Base-by-base conservation (phyloP, 2,113 vertebrate species). In the Aythya baeri region DNA sequence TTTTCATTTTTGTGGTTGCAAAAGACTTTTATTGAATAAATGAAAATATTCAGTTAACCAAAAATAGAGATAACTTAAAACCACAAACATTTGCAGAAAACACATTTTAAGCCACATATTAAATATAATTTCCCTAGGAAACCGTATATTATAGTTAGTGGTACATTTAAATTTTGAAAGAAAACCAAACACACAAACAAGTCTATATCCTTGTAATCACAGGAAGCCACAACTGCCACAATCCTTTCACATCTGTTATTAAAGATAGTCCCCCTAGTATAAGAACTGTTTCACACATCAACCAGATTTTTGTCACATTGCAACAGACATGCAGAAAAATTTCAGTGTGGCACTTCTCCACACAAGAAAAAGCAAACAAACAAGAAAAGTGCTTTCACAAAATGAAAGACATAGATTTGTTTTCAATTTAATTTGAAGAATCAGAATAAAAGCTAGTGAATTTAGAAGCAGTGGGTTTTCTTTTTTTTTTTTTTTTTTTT, bases 171-270 rank as follows among this genome's bases (percentile, higher is more conserved):
- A 91, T 59, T 86, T 92, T 79, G 91, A 95, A 94, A 94, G 76
- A 86, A 97, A 98, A 96, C 59, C 86, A 96, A 97, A 96, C 18
- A 94, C 3, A 9, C 52, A 80, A 68, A 92, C n/a, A 94, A 63
- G 7, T 65, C 91, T 72, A 63, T 44, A 59, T 23, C 44, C 41
- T 52, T 95, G 17, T 86, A 96, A 95, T 94, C 36, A 93, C 55
- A 92, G 93, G 62, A 98, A 97, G 32, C 91, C 93, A 97, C 84
- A 95, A 85, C 18, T 44, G 95, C 91, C 94, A 96, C 92, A 96
- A 91, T 12, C 54, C 68, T 94, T 88, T 89, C 41, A 57, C 22
- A 91, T 66, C 29, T 93, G 89, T 74, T 88, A 95, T 93, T 96
- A 59, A 86, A 94, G 54, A 91, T 70, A 93, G 41, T 70, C 84